Base-by-base conservation (phyloP, 1,140 invertebrate species). In the Littorina saxatilis region DNA sequence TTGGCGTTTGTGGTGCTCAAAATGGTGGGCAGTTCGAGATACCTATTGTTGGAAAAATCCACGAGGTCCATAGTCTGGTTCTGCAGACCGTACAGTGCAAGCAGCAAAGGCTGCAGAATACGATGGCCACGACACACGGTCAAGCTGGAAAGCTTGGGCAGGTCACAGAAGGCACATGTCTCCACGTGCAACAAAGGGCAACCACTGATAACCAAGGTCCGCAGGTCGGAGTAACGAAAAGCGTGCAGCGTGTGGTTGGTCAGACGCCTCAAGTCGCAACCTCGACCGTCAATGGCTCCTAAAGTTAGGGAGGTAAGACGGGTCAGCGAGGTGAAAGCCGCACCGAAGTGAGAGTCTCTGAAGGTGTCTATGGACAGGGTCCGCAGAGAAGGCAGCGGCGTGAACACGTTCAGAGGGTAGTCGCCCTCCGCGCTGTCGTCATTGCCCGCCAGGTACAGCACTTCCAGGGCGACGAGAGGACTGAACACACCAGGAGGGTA, bases 61-160 rank as follows among this genome's bases (percentile, higher is more conserved):
- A 73, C 27, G 4, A 37, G 29, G 47, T 47, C 4, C 2, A 73
- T 0, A 1, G 70, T 47, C 29, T 73, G 70, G 43, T 73, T 23
- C 37, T 73, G 70, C 15, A 73, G 20, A 13, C 70, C 70, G 27
- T 73, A 73, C 20, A 73, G 37, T 13, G 70, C 70, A 3, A 50
- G 11, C 27, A 73, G 39, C 39, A 50, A 23, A 11, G 4, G 13
- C n/a, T 29, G 32, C 9, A 73, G 1, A 32, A 27, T 11, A 27
- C 32, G 40, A 4, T n/a, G 7, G 13, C 15, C 3, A 23, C 4
- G 1, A n/a, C n/a, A n/a, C 17, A 73, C n/a, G 5, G 2, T 5
- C n/a, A 73, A 27, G 27, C 17, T 37, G 39, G 23, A 50, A n/a
- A 73, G 70, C 4, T 50, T 39, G 15, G 70, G 70, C 5, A 73